Conservation (phyloP, 1,140 invertebrate genomes). For the Octopus bimaculoides region DNA sequence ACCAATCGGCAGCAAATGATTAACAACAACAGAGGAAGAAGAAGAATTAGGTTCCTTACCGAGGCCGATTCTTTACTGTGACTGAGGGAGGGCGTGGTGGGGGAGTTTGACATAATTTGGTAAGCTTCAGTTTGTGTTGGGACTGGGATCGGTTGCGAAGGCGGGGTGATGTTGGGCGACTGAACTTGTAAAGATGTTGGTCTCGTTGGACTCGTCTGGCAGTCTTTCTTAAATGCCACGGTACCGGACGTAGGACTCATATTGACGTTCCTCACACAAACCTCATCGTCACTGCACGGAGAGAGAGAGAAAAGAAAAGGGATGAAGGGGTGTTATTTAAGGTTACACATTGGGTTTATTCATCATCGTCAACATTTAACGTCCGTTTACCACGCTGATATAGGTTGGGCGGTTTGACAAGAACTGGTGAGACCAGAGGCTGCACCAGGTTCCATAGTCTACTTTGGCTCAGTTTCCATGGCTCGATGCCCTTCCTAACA, state of each 20-base stretch:
- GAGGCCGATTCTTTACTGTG: neutral
- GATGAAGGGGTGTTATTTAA: neutral
- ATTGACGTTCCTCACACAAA: neutral
- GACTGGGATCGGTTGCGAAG: conserved; percentile 71
- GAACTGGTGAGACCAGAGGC: no score
- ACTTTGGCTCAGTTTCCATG: no score
- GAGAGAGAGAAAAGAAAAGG: neutral
- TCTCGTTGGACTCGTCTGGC: conserved; percentile 34
- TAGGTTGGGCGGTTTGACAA: no score
- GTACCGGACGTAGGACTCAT: conserved; percentile 21
- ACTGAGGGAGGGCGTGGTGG: conserved; percentile 25
- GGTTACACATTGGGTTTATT: no score
- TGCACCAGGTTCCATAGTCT: no score
- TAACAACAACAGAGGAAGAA: no score
- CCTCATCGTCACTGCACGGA: conserved; percentile 25
- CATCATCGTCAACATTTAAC: no score
- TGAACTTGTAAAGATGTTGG: conserved; percentile 41
- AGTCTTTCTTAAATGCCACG: conserved; percentile 29
- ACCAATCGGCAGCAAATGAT: no score
- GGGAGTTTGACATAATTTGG: conserved; percentile 52
- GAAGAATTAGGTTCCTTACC: neutral
- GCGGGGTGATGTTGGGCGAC: conserved; percentile 23
- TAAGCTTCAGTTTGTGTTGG: conserved; percentile 68
- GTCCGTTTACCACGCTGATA: no score
- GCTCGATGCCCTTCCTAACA: no score